A percentile compares a stretch with the other conserved stretches of the same genome.
Conservation (phyloP, 2,113 vertebrate species). For the Semicossyphus pulcher region DNA sequence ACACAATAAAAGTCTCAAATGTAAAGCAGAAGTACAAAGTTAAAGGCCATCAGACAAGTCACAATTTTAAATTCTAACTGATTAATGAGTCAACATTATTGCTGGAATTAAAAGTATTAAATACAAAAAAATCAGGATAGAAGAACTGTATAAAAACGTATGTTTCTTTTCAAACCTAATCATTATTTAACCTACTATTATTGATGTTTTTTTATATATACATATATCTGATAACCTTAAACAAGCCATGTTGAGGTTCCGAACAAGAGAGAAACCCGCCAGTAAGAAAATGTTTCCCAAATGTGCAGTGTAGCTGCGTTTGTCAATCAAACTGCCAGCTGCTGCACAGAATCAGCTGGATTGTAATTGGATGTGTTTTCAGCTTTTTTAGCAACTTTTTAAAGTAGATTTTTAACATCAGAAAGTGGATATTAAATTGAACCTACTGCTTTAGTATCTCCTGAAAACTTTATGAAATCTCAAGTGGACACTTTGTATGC, state of each 20-base stretch:
- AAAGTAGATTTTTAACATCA: neutral
- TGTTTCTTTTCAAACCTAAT: neutral
- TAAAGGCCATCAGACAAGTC: too few species aligned
- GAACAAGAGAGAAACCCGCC: neutral
- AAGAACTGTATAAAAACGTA: too few species aligned
- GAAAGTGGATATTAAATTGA: neutral
- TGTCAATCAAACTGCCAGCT: conserved; percentile 8
- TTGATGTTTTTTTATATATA: too few species aligned
- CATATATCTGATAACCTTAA: neutral
- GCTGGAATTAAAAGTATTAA: too few species aligned
- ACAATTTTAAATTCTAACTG: too few species aligned
- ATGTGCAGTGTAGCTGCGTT: neutral
- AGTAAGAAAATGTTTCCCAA: neutral
- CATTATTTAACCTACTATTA: neutral
- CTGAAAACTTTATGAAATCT: neutral
- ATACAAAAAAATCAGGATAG: too few species aligned
- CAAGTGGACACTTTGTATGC: neutral
- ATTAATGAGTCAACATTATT: too few species aligned
- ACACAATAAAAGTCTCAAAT: too few species aligned
- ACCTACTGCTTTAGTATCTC: neutral
- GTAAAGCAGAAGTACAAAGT: too few species aligned
- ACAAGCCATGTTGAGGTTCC: neutral
- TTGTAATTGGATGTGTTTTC: neutral
- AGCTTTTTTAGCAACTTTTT: neutral
- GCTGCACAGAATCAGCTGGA: conserved; percentile 24